Evolutionary conservation across 1,140 invertebrate genomes (phyloP), one percentile per base, ranked within the genome.

Genomic region (Mactra quadrangularis): DNA sequence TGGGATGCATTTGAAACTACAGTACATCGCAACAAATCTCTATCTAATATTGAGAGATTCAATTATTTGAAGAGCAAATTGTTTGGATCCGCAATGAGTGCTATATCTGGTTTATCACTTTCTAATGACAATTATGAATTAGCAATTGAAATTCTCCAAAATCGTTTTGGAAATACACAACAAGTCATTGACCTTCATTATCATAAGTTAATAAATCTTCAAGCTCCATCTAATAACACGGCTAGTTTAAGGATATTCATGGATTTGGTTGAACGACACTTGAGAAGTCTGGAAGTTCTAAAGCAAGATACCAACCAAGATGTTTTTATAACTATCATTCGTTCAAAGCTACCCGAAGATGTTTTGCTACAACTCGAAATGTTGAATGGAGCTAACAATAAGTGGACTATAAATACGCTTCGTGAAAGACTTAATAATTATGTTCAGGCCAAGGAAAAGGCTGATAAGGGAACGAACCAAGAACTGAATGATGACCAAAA

Each of bases 1-100:
- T 62, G 59, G 59, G 59, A 62, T 62, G 25, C 59, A 35, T 62
- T n/a, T 35, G 59, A 62, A 31, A 13, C 9, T n/a, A 31, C 59
- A 4, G n/a, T 62, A 4, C 59, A 62, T 31, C 3, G 9, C 4
- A 62, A 62, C 27, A n/a, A 31, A 4, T n/a, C 7, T 13, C 6
- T 55, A 9, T 22, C 27, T n/a, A n/a, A 55, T 55, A 27, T n/a
- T 9, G 53, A 55, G 19, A 55, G 19, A 27, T 55, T 55, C 27
- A 62, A 4, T 4, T 62, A 62, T 62, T 25, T 62, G 4, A 11
- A 15, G 27, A 62, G 59, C 33, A 62, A 62, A 35, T 35, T 62
- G 17, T 31, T 4, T 62, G 59, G 59, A 31, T 7, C 7, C 7
- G 59, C 59, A 19, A 17, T 7, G 27, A 7, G 27, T 35, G 59